Evolutionary conservation across 2,797 vertebrate species (phyloP).

Genomic region (Esox masquinongy): DNA sequence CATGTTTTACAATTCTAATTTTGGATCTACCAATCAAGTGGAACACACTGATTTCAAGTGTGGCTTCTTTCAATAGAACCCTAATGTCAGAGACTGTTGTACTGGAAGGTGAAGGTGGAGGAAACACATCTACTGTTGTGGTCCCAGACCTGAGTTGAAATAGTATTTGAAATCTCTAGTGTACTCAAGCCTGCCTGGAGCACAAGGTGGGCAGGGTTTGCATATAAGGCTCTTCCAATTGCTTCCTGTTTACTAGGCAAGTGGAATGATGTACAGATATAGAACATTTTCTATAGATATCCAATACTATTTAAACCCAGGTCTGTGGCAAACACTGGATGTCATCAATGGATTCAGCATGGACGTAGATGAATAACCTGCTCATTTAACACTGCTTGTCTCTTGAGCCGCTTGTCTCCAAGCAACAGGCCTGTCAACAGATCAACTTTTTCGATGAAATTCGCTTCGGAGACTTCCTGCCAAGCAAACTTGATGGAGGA

Average conservation of each 20-base stretch:
- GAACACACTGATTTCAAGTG: conserved; percentile 27
- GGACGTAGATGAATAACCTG: conserved; percentile 72
- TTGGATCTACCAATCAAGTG: conserved; percentile 38
- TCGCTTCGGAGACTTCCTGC: conserved; percentile 67
- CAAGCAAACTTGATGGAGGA: conserved; percentile 57
- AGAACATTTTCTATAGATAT: neutral
- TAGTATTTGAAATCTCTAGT: neutral
- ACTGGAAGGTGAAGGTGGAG: conserved; percentile 14
- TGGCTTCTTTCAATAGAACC: conserved; percentile 36
- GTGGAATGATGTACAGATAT: neutral
- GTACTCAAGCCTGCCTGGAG: neutral
- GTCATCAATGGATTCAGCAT: conserved; percentile 48
- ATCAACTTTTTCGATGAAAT: conserved; percentile 59
- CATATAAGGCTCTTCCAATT: neutral
- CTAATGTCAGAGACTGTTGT: conserved; percentile 49
- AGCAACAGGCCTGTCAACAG: conserved; percentile 70
- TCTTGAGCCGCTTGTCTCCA: conserved; percentile 74
- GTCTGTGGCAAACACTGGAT: conserved; percentile 19
- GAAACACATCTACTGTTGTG: neutral
- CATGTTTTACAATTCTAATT: neutral
- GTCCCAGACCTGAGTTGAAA: neutral
- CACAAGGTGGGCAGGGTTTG: neutral
- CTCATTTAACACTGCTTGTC: conserved; percentile 65
- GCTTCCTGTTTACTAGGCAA: neutral
- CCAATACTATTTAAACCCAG: neutral